phyloP scores from a whole-genome alignment of 2,797 vertebrate species.

The Urocyon cinereoargenteus region DNA sequence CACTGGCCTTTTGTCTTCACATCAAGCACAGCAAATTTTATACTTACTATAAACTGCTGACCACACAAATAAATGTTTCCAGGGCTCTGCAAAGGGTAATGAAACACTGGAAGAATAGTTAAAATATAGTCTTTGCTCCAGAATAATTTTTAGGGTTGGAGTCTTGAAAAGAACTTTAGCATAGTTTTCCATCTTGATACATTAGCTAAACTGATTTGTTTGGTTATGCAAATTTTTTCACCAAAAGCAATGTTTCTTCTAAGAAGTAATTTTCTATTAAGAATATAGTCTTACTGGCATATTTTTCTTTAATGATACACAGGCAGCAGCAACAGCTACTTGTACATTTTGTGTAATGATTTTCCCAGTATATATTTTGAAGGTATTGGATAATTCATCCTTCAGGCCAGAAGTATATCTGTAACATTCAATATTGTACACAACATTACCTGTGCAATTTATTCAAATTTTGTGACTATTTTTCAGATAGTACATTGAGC shows the following conservation, averaged over 20 bases:
- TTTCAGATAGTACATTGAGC: neutral
- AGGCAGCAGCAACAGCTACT: neutral
- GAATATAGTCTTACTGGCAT: neutral
- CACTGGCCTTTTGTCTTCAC: neutral
- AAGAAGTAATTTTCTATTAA: neutral
- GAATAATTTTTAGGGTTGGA: neutral
- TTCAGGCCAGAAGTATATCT: neutral
- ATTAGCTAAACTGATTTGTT: neutral
- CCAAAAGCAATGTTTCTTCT: neutral
- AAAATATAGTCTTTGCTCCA: neutral
- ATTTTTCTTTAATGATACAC: neutral
- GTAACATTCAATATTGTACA: neutral
- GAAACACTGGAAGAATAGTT: neutral
- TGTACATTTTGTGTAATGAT: neutral
- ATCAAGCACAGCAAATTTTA: neutral
- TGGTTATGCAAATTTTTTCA: neutral
- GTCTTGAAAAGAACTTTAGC: neutral
- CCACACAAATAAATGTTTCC: neutral
- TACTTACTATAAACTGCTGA: neutral
- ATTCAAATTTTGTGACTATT: neutral
- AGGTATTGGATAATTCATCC: neutral
- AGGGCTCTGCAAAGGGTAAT: neutral
- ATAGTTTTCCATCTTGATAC: neutral
- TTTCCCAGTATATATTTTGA: neutral
- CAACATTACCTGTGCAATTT: neutral